These are phyloP conservation scores for Ecliptopera silaceata DNA, from an alignment of 2,888 invertebrate genomes.

Conservation along the genomic window DNA sequence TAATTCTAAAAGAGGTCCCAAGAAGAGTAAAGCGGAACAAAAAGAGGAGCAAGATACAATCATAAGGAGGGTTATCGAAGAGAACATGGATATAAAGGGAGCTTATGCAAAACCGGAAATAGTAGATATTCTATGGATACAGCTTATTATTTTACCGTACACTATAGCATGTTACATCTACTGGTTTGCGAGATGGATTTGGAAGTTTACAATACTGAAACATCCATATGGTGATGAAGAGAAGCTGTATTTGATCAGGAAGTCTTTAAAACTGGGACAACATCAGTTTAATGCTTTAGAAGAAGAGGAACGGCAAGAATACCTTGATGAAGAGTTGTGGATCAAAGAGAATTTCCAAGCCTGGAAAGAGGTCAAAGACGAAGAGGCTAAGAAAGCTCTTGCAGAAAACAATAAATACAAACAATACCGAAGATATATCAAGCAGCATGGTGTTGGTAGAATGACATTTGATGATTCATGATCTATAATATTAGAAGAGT, in stretches of 20 bases:
- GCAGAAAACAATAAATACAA: conserved; percentile 95
- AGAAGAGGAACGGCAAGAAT: conserved; percentile 88
- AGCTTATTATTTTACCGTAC: conserved; percentile 91
- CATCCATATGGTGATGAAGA: conserved; percentile 92
- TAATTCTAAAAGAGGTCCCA: conserved; percentile 79
- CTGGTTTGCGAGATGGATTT: conserved; percentile 92
- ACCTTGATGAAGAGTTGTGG: conserved; percentile 91
- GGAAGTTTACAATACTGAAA: conserved; percentile 89
- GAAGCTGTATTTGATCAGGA: conserved; percentile 92
- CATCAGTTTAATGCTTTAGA: conserved; percentile 89
- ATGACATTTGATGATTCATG: conserved; percentile 95
- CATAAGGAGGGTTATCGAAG: conserved; percentile 91
- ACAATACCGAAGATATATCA: conserved; percentile 94
- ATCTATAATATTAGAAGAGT: conserved; percentile 35
- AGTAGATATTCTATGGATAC: conserved; percentile 91
- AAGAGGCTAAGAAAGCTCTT: conserved; percentile 91
- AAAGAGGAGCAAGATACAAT: conserved; percentile 91
- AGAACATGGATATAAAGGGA: conserved; percentile 97
- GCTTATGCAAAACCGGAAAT: conserved; percentile 94
- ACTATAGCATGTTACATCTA: conserved; percentile 86
- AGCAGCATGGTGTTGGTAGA: conserved; percentile 93
- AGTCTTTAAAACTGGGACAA: conserved; percentile 87
- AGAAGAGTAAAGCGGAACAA: conserved; percentile 83
- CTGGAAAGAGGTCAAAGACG: conserved; percentile 93
- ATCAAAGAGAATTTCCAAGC: conserved; percentile 88